Percentiles rank a stretch among this genome's conserved stretches.
Conservation (phyloP, 2,797 vertebrate species). For the Masticophis lateralis region DNA sequence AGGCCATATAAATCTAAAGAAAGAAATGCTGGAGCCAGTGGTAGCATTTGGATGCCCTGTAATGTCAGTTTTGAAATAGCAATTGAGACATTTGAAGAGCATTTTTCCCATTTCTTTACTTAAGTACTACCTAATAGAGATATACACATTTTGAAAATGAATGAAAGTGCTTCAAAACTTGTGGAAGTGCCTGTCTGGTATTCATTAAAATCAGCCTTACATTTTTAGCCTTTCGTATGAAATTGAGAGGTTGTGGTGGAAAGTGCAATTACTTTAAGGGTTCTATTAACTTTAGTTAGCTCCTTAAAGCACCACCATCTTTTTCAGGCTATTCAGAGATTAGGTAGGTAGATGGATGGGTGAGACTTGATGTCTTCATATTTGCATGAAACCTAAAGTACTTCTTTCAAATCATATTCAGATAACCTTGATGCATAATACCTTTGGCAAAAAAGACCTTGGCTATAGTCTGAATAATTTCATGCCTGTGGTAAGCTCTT, state of each 20-base stretch:
- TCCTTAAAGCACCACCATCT: neutral
- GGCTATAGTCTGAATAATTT: conserved; percentile 12
- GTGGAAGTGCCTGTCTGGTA: neutral
- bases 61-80: neutral
- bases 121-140: neutral
- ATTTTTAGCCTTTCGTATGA: neutral
- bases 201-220: neutral
- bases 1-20: neutral
- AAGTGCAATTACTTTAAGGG: neutral
- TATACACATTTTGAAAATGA: neutral
- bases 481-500: neutral
- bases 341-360: neutral
- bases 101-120: neutral
- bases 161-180: neutral
- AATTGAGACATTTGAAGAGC: neutral
- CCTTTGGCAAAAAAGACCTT: conserved; percentile 3
- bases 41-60: neutral
- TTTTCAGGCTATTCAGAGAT: neutral
- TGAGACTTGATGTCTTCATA: neutral
- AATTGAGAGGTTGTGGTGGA: neutral
- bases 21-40: neutral
- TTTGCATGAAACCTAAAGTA: neutral
- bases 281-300: neutral
- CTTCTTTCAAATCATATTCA: neutral
- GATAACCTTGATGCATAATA: neutral